A percentile compares a stretch with the other conserved stretches of the same genome.
phyloP scores from a whole-genome alignment of 2,888 invertebrate genomes.

The Autographa pulchrina region DNA sequence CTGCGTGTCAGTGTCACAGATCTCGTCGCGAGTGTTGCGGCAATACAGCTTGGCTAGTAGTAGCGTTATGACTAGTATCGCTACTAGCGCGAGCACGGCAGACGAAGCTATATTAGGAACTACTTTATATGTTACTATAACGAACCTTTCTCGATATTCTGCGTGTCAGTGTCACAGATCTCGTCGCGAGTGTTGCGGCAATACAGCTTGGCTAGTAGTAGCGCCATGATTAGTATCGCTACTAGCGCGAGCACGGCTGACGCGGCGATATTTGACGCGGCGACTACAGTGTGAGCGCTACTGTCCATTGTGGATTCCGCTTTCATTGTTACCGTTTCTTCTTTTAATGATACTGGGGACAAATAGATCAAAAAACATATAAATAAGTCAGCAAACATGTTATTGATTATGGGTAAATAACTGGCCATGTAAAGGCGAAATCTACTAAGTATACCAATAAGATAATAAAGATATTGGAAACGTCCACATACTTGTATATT shows the following conservation, averaged over 20 bases:
- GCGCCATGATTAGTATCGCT: constrained; percentile 70
- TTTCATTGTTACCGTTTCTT: constrained; percentile 78
- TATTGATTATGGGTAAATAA: no score
- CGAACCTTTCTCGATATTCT: constrained; percentile 79
- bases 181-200: constrained; percentile 66
- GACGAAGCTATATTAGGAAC: constrained; percentile 73
- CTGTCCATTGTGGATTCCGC: constrained; percentile 79
- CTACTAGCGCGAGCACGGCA: constrained; percentile 69
- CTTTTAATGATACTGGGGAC: constrained; percentile 72
- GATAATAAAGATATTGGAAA: no score
- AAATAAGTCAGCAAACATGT: no score
- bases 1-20: constrained; percentile 64
- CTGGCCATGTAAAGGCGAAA: no score
- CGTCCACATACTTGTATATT: no score
- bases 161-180: constrained; percentile 65
- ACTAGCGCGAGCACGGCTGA: constrained; percentile 70
- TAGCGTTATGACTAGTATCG: constrained; percentile 70
- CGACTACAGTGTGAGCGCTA: constrained; percentile 59
- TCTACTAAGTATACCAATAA: no score
- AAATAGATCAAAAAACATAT: neutral
- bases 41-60: constrained; percentile 75
- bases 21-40: constrained; percentile 60
- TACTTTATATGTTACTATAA: neutral
- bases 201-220: constrained; percentile 72
- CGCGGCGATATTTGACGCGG: constrained; percentile 72